Conservation (phyloP, 2,797 vertebrate species). For the Ctenochaetus hawaiiensis region DNA sequence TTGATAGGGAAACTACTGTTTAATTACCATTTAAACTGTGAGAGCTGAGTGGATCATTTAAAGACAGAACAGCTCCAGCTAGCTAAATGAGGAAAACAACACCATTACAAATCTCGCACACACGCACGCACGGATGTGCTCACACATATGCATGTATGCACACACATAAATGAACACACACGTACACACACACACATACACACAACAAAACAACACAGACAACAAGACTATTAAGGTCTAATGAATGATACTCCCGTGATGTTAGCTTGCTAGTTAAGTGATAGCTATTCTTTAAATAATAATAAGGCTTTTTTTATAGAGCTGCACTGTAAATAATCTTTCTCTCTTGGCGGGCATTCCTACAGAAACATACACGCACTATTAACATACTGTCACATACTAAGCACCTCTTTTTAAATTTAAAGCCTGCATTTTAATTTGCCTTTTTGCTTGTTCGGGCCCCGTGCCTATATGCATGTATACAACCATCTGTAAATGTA, state of each 20-base stretch:
- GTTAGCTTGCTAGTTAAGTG: constrained; percentile 50
- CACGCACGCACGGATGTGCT: constrained; percentile 76
- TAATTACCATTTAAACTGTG: constrained; percentile 99
- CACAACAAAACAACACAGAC: constrained; percentile 61
- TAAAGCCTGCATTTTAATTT: constrained; percentile 11
- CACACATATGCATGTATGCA: constrained; percentile 27
- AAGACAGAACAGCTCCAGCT: constrained; percentile 91
- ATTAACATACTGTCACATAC: neutral
- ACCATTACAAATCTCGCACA: constrained; percentile 85
- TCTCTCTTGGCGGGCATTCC: constrained; percentile 47
- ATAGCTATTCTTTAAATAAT: constrained; percentile 91
- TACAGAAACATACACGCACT: neutral
- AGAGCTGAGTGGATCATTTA: constrained; percentile 97
- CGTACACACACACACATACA: constrained; percentile 31
- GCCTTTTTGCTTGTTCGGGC: constrained; percentile 9
- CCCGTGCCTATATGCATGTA: constrained; percentile 15
- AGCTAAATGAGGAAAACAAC: constrained; percentile 95
- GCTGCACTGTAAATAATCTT: constrained; percentile 89
- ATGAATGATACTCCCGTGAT: constrained; percentile 93
- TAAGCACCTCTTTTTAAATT: neutral
- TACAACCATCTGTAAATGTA: constrained; percentile 54
- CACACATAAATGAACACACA: constrained; percentile 59
- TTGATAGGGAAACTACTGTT: constrained; percentile 95
- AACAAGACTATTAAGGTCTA: constrained; percentile 91
- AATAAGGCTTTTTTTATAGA: constrained; percentile 90